Conservation (phyloP, 2,113 vertebrate genomes). For the Ariopsis seemanni region DNA sequence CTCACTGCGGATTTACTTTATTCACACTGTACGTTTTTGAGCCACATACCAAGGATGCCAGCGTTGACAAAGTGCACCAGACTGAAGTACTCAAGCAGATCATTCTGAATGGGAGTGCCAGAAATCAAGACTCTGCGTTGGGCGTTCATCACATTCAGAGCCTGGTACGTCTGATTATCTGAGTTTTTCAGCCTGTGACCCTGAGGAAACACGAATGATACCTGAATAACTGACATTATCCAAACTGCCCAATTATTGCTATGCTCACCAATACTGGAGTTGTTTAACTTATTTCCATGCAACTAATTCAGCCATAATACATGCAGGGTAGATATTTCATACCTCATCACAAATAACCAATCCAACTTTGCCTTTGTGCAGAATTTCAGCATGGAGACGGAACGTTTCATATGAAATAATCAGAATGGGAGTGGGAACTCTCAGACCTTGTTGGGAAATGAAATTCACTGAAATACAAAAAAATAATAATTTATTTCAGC, state of each 20-base stretch:
- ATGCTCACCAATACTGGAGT: neutral
- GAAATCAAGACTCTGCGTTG: constrained; percentile 92
- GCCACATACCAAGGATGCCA: constrained; percentile 86
- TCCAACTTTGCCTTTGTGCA: constrained; percentile 88
- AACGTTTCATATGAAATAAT: constrained; percentile 98
- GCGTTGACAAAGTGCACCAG: constrained; percentile 95
- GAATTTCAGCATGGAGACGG: constrained; percentile 83
- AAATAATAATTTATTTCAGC: no score
- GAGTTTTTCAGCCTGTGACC: constrained; percentile 96
- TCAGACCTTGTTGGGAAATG: constrained; percentile 84
- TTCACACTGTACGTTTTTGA: neutral
- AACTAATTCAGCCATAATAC: neutral
- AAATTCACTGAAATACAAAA: constrained; percentile 76
- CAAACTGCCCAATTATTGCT: neutral
- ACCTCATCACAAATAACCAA: constrained; percentile 97
- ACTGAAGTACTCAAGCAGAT: constrained; percentile 97
- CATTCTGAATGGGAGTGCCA: constrained; percentile 95
- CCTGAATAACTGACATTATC: neutral
- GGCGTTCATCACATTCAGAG: constrained; percentile 86
- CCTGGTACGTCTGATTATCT: constrained; percentile 96
- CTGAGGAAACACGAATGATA: constrained; percentile 60
- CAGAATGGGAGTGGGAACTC: constrained; percentile 87
- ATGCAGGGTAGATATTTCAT: constrained; percentile 23
- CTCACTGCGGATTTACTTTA: neutral
- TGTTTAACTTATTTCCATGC: neutral